These are phyloP conservation scores for Xanthostigma xanthostigma DNA, from an alignment of 2,888 invertebrate species.

Conservation along the genomic window DNA sequence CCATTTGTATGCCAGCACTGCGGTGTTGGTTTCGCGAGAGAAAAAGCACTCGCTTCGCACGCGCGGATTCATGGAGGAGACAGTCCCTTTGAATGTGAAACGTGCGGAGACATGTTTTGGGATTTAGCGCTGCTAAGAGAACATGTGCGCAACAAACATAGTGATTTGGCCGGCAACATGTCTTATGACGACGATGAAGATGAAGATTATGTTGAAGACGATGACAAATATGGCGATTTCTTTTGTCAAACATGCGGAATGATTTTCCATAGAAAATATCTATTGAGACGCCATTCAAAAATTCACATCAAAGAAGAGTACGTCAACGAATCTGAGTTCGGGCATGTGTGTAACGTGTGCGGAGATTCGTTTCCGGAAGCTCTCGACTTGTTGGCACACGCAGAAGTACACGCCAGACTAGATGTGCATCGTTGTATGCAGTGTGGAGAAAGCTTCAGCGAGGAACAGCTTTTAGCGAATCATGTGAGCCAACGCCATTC, in stretches of 20 bases:
- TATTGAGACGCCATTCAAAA: constrained; percentile 49
- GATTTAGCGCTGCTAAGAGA: constrained; percentile 41
- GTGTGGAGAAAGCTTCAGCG: constrained; percentile 47
- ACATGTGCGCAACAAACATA: constrained; percentile 44
- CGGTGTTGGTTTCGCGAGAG: constrained; percentile 63
- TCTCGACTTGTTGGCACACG: constrained; percentile 60
- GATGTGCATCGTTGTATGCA: constrained; percentile 37
- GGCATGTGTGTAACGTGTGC: constrained; percentile 64
- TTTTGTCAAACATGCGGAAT: constrained; percentile 65
- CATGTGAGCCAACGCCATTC: constrained; percentile 45
- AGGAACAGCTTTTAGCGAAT: constrained; percentile 45
- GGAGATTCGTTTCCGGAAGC: constrained; percentile 66
- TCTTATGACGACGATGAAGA: constrained; percentile 24
- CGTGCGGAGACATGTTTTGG: constrained; percentile 75
- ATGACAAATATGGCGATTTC: constrained; percentile 41
- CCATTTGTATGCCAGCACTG: constrained; percentile 70
- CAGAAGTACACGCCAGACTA: constrained; percentile 54
- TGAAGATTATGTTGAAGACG: constrained; percentile 39
- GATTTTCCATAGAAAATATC: constrained; percentile 62
- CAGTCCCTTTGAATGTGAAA: constrained; percentile 62
- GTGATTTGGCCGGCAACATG: constrained; percentile 17
- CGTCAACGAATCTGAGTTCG: constrained; percentile 30
- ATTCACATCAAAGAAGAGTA: constrained; percentile 29
- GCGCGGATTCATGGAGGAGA: constrained; percentile 64
- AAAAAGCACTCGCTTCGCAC: constrained; percentile 68